Evolutionary conservation across 2,888 invertebrate genomes (phyloP).

Genomic region (Seira musarum): DNA sequence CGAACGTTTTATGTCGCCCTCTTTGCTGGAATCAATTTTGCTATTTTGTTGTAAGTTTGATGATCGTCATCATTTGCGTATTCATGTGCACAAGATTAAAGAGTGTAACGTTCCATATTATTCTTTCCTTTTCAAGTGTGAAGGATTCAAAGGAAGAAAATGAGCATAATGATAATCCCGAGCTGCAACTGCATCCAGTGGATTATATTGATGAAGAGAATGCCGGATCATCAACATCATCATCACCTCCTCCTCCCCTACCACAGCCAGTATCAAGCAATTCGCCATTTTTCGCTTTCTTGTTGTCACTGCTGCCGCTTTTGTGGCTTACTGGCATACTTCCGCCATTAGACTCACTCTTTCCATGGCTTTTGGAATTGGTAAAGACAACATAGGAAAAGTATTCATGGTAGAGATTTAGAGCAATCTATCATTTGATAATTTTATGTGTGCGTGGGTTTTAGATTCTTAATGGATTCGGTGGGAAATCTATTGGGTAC

Average conservation of each 20-base stretch:
- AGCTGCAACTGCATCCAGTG: too few species aligned
- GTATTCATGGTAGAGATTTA: too few species aligned
- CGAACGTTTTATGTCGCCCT: constrained; percentile 62
- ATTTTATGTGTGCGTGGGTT: too few species aligned
- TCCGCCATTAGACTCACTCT: constrained; percentile 65
- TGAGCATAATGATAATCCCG: too few species aligned
- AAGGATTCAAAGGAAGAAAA: too few species aligned
- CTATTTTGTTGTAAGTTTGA: constrained; percentile 27
- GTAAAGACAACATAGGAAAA: too few species aligned
- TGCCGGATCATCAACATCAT: constrained; percentile 15
- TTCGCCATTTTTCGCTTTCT: constrained; percentile 38
- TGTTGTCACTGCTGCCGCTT: constrained; percentile 60
- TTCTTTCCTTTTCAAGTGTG: constrained; percentile 20
- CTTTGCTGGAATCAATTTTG: constrained; percentile 39
- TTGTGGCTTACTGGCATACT: constrained; percentile 65
- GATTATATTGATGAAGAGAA: background rate
- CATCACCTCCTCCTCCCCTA: too few species aligned
- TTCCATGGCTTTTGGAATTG: constrained; percentile 67
- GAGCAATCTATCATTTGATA: too few species aligned
- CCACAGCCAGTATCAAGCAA: background rate
- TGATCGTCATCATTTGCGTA: constrained; percentile 7
- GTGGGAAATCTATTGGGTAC: constrained; percentile 61
- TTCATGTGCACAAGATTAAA: background rate
- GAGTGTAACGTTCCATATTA: constrained; percentile 7
- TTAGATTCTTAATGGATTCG: constrained; percentile 55